phyloP scores from a whole-genome alignment of 2,113 vertebrate genomes.

The Archocentrus centrarchus region DNA sequence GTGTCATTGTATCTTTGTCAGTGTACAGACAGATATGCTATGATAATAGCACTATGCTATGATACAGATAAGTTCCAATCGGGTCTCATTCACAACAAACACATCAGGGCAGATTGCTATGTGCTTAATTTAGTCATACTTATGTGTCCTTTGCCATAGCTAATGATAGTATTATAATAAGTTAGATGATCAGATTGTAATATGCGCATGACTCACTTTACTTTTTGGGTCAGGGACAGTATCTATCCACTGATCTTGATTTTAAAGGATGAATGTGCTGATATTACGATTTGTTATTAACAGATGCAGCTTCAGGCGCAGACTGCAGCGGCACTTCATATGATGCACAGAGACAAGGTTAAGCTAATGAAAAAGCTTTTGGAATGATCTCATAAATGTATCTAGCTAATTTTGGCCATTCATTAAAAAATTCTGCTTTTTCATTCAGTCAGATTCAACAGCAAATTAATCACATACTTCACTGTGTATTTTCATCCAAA shows the following conservation, averaged over 20 bases:
- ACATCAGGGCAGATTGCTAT: neutral
- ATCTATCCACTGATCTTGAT: neutral
- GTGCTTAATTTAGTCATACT: neutral
- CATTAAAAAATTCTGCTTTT: too few relatives aligned
- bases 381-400: neutral
- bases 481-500: neutral
- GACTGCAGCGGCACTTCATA: too few relatives aligned
- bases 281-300: neutral
- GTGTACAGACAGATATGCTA: neutral
- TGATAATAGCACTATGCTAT: neutral
- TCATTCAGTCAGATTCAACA: neutral
- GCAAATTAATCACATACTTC: neutral
- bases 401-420: too few relatives aligned
- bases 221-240: neutral
- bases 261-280: neutral
- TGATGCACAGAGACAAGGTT: neutral
- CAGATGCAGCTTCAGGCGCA: neutral
- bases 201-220: neutral
- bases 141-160: neutral
- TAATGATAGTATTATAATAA: neutral
- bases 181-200: neutral
- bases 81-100: conserved; percentile 10
- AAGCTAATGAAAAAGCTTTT: neutral
- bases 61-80: neutral
- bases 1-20: neutral